These are phyloP conservation scores for Micromesistius poutassou DNA, from an alignment of 2,797 vertebrate genomes.

Conservation along the genomic window DNA sequence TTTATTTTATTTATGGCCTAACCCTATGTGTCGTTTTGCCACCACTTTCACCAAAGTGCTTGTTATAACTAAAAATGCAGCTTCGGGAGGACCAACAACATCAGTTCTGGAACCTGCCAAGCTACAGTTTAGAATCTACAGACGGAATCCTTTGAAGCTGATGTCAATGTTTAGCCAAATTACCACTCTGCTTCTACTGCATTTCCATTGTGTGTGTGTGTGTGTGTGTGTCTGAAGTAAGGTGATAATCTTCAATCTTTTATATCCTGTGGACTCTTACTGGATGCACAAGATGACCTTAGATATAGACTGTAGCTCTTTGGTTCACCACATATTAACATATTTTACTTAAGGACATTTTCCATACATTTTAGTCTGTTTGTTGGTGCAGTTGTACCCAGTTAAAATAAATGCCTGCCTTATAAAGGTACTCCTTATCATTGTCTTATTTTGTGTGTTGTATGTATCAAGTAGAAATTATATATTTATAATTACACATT, in stretches of 20 bases:
- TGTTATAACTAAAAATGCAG: conserved; percentile 66
- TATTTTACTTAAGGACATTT: conserved; percentile 69
- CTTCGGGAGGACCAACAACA: conserved; percentile 48
- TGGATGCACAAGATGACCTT: conserved; percentile 68
- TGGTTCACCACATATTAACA: conserved; percentile 62
- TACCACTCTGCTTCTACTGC: conserved; percentile 75
- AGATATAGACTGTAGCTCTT: conserved; percentile 65
- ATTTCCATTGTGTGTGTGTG: conserved; percentile 57
- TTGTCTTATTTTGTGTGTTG: conserved; percentile 20
- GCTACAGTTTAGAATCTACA: conserved; percentile 45
- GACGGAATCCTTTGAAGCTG: conserved; percentile 54
- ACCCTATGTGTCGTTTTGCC: conserved; percentile 64
- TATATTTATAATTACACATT: conserved; percentile 67
- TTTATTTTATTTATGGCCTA: conserved; percentile 57
- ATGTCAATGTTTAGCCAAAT: conserved; percentile 72
- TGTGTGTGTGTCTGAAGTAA: conserved; percentile 57
- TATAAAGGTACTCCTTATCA: conserved; percentile 57
- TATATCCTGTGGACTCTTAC: conserved; percentile 74
- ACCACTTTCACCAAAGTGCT: conserved; percentile 81
- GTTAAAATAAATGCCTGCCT: conserved; percentile 81
- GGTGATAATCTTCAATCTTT: conserved; percentile 58
- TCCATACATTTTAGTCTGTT: conserved; percentile 70
- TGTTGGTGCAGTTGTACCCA: conserved; percentile 78
- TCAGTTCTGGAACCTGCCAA: conserved; percentile 53
- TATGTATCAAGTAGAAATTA: conserved; percentile 30